A percentile compares a stretch with the other conserved stretches of the same genome.
Conservation (phyloP, 2,888 invertebrate genomes). For the Sinodicranocentrus sp. region DNA sequence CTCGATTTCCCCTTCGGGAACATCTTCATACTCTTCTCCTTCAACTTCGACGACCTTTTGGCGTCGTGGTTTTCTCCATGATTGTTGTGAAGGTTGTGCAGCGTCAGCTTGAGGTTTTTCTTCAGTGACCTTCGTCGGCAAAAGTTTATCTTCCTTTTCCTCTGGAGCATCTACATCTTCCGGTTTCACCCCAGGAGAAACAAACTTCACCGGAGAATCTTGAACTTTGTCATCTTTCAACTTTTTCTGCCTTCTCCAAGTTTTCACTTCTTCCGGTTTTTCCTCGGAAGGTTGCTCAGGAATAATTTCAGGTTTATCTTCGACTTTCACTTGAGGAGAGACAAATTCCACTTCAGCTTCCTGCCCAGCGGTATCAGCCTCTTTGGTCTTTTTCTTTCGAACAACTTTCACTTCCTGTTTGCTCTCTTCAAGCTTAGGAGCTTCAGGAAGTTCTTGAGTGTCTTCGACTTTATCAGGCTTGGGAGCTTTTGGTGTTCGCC, state of each 20-base stretch:
- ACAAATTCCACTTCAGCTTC: conserved; percentile 15
- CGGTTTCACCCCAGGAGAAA: conserved; percentile 23
- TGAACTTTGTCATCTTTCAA: background rate
- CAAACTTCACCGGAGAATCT: background rate
- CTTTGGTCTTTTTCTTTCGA: background rate
- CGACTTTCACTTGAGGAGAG: background rate
- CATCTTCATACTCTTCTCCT: background rate
- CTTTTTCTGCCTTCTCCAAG: background rate
- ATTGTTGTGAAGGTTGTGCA: background rate
- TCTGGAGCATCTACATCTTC: background rate
- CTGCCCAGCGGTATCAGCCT: background rate
- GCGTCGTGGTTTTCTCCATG: background rate
- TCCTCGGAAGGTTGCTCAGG: background rate
- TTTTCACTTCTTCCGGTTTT: background rate
- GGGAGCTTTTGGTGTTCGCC: background rate
- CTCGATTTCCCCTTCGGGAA: background rate
- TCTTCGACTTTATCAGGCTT: background rate
- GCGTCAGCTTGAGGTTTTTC: conserved; percentile 5
- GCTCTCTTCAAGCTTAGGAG: conserved; percentile 46
- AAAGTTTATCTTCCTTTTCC: conserved; percentile 70
- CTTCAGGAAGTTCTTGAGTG: conserved; percentile 16
- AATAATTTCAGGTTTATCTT: background rate
- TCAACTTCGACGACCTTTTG: background rate
- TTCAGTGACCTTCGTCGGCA: conserved; percentile 67
- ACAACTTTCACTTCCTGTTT: background rate